Evolutionary conservation across 1,140 invertebrate genomes (phyloP).

Genomic region (Trachelipus rathkii): DNA sequence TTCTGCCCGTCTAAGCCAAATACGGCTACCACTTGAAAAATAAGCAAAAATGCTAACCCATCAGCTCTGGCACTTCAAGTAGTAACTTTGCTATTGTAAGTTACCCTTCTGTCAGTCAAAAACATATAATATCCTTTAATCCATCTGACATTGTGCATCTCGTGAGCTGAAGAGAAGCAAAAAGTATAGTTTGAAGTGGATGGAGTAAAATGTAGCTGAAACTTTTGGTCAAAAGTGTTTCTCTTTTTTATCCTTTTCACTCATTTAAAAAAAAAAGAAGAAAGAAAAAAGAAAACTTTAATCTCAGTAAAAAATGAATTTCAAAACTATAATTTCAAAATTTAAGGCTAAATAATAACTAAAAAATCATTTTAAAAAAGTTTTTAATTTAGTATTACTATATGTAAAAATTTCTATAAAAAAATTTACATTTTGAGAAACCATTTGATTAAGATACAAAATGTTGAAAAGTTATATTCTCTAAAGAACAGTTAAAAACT

Average conservation of each 20-base stretch:
- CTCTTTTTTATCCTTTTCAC: too few relatives aligned
- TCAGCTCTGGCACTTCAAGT: slow-evolving; percentile 8
- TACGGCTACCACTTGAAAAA: neutral
- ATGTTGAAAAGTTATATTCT: too few relatives aligned
- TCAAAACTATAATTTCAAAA: too few relatives aligned
- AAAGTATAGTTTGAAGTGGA: neutral
- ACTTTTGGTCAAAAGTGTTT: neutral
- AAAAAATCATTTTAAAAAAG: neutral
- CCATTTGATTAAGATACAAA: too few relatives aligned
- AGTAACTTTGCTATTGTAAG: slow-evolving; percentile 10
- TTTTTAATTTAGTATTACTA: too few relatives aligned
- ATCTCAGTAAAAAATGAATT: too few relatives aligned
- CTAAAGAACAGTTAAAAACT: too few relatives aligned
- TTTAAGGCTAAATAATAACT: too few relatives aligned
- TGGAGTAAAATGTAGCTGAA: neutral
- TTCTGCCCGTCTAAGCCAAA: neutral
- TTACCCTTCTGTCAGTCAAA: slow-evolving; percentile 12
- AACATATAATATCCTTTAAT: slow-evolving; percentile 14
- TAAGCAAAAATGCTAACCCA: neutral
- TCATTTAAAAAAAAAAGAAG: too few relatives aligned
- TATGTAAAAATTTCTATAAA: too few relatives aligned
- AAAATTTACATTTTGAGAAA: too few relatives aligned
- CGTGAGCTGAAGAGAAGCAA: neutral
- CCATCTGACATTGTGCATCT: slow-evolving; percentile 3
- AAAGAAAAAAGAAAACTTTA: too few relatives aligned